phyloP scores from a whole-genome alignment of 2,888 invertebrate species.

The Brachyptera putata region DNA sequence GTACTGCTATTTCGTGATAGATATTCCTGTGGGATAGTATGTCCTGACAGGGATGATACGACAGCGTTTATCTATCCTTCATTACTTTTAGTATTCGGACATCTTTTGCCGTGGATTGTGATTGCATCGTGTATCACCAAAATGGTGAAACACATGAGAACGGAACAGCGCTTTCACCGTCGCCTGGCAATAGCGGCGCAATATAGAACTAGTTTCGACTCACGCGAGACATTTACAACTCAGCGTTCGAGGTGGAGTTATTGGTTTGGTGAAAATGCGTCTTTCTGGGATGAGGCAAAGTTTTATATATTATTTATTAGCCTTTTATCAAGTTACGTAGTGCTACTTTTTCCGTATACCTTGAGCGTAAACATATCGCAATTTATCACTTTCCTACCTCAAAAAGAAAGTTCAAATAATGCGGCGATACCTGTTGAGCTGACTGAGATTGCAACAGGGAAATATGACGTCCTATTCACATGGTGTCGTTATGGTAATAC shows the following conservation, averaged over 20 bases:
- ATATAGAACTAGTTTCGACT: too few relatives aligned
- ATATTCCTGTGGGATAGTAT: too few relatives aligned
- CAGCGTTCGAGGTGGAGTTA: too few relatives aligned
- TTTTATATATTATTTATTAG: slow-evolving; percentile 21
- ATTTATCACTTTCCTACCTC: slow-evolving; percentile 21
- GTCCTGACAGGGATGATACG: too few relatives aligned
- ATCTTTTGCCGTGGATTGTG: slow-evolving; percentile 33
- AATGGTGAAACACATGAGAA: slow-evolving; percentile 1
- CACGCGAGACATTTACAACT: too few relatives aligned
- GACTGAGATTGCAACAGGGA: slow-evolving; percentile 23
- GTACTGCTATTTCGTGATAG: too few relatives aligned
- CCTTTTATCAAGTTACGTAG: slow-evolving; percentile 22
- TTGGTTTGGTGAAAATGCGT: too few relatives aligned
- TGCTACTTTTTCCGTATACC: slow-evolving; percentile 25
- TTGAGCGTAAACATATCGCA: slow-evolving; percentile 21
- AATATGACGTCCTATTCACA: slow-evolving; percentile 36
- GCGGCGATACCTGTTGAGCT: neutral
- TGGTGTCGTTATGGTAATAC: slow-evolving; percentile 37
- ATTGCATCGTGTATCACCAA: neutral
- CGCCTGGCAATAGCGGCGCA: too few relatives aligned
- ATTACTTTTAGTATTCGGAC: slow-evolving; percentile 32
- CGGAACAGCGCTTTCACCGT: neutral
- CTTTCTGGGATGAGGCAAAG: slow-evolving; percentile 24
- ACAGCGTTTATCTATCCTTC: too few relatives aligned
- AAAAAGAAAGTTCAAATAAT: neutral